phyloP scores from a whole-genome alignment of 92 coral and sea anemone genomes.

The Muricea muricata region DNA sequence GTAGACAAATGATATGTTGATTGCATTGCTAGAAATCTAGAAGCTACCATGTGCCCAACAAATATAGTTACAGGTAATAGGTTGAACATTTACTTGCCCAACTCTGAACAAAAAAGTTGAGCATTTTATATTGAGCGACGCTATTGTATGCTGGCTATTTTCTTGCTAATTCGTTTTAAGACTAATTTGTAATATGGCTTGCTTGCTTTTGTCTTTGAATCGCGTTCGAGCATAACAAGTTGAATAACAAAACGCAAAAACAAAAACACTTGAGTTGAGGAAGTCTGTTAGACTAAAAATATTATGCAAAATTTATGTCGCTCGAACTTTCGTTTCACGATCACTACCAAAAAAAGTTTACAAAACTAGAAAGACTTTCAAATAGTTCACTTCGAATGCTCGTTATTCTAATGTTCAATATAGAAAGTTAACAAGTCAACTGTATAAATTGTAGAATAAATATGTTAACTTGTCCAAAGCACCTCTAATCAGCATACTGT shows the following conservation, averaged over 20 bases:
- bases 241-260: conserved; percentile 6
- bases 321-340: not conserved
- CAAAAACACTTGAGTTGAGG: not conserved
- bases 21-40: too few relatives aligned
- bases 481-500: not conserved
- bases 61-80: too few relatives aligned
- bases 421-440: not conserved
- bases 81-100: not conserved
- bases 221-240: conserved; percentile 1
- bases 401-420: too few relatives aligned
- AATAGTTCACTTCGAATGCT: too few relatives aligned
- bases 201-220: not conserved
- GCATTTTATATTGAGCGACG: not conserved
- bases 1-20: not conserved
- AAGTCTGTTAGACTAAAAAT: not conserved
- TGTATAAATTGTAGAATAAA: conserved; percentile 5
- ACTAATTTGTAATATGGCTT: not conserved
- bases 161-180: not conserved
- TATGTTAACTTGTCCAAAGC: not conserved
- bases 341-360: not conserved
- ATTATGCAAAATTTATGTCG: not conserved
- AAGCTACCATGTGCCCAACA: too few relatives aligned
- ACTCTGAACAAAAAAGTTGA: not conserved
- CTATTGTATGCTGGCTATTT: not conserved
- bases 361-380: not conserved